Conservation (phyloP, 2,113 vertebrate species). For the Balaeniceps rex region DNA sequence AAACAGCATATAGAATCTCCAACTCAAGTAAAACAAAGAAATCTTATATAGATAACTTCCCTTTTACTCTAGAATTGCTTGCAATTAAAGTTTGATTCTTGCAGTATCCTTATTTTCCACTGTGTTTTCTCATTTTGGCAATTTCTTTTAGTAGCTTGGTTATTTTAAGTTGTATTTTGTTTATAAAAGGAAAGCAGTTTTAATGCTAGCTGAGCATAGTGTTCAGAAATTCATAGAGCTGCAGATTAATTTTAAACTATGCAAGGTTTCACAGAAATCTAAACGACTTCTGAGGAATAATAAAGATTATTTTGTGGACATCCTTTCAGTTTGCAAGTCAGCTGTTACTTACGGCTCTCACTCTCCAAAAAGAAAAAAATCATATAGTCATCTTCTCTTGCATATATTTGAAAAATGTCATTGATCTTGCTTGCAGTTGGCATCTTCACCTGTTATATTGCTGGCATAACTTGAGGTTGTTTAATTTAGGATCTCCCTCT, state of each 20-base stretch:
- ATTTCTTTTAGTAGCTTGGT: not conserved
- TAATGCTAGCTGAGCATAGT: not conserved
- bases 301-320: not conserved
- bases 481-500: slow-evolving; percentile 45
- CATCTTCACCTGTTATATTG: not conserved
- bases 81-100: not conserved
- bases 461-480: not conserved
- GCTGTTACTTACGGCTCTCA: not conserved
- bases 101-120: not conserved
- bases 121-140: not conserved
- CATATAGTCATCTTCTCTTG: not conserved
- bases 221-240: slow-evolving; percentile 1
- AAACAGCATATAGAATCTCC: not conserved
- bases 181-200: not conserved
- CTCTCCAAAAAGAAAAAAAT: not conserved
- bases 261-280: not conserved
- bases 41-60: not conserved
- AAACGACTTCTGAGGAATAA: not conserved
- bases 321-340: not conserved
- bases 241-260: not conserved
- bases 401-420: not conserved
- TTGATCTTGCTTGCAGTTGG: not conserved
- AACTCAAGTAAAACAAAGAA: not conserved
- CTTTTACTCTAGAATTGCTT: not conserved
- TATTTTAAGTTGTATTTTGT: not conserved